Base-by-base conservation (phyloP, 2,888 invertebrate genomes). In the Synergus gifuensis region DNA sequence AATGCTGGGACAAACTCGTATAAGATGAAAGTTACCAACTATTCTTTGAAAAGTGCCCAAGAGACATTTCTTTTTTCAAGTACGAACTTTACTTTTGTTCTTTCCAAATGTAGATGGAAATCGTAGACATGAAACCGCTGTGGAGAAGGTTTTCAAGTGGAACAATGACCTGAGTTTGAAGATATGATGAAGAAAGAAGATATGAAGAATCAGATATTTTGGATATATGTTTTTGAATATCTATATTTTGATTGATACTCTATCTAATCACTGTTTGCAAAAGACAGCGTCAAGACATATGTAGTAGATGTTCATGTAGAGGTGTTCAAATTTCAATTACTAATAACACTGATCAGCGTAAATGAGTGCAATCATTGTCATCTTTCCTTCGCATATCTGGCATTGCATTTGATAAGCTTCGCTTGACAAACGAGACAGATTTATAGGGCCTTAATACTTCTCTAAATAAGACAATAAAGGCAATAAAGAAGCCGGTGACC, bases 401-500 rank as follows among this genome's bases (percentile, higher is more conserved):
- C 12, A 22, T 60, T 60, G 12, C 11, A 12, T 12, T 60, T 60
- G 18, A 60, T 60, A 60, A 22, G 12, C 60, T 11, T n/a, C 28
- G 36, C 54, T 36, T n/a, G 73, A 11, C 54, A 66, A 42, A 67
- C 60, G 49, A 54, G 73, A 54, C 69, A 73, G 18, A 67, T 67
- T 67, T 36, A 54, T 22, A 36, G 16, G 28, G 9, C 28, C 36
- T 49, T 46, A 36, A 67, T 44, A 40, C 73, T 73, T 73, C 73
- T 73, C 54, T 54, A 46, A 73, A 73, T 73, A 73, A 73, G 46
- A 73, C 54, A 73, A 73, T 73, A 49, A 49, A 73, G 73, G 36
- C 73, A 73, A 73, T 73, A 73, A 73, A 73, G 49, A 54, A 54
- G 73, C 36, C 73, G 54, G 49, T 73, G 73, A 73, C 49, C 73